Conservation (phyloP, 1,140 invertebrate genomes). For the Augochlora pura region DNA sequence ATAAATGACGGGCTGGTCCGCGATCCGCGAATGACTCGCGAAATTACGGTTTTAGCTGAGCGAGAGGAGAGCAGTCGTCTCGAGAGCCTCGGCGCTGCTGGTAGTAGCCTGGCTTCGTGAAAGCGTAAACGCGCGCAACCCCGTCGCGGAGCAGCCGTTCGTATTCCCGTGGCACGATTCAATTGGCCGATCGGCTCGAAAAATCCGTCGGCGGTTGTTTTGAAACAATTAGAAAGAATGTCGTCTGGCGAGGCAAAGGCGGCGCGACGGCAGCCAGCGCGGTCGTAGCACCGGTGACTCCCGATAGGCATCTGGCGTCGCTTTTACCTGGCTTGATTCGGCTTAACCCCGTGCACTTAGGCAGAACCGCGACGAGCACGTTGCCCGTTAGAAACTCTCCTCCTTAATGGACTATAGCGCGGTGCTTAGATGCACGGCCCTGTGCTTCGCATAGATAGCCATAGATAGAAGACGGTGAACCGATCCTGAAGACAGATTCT, state of each 20-base stretch:
- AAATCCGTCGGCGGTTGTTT: slow-evolving; percentile 38
- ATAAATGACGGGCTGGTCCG: slow-evolving; percentile 28
- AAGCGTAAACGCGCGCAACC: slow-evolving; percentile 25
- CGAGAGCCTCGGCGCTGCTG: background rate
- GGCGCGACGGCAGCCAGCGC: background rate
- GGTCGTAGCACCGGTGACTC: background rate
- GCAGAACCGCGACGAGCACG: background rate
- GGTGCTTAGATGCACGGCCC: slow-evolving; percentile 1
- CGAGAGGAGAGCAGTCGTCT: slow-evolving; percentile 8
- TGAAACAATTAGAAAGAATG: slow-evolving; percentile 60
- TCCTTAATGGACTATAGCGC: background rate
- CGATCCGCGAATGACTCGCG: background rate
- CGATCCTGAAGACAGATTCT: slow-evolving; percentile 22
- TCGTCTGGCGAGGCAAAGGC: slow-evolving; percentile 13
- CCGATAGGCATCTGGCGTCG: slow-evolving; percentile 47
- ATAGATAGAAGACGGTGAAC: background rate
- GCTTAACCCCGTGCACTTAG: slow-evolving; percentile 1
- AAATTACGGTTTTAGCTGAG: slow-evolving; percentile 34
- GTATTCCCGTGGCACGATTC: slow-evolving; percentile 34
- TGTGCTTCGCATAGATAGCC: slow-evolving; percentile 18
- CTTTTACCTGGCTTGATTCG: slow-evolving; percentile 15
- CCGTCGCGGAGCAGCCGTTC: background rate
- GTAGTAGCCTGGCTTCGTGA: slow-evolving; percentile 2
- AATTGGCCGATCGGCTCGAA: slow-evolving; percentile 43
- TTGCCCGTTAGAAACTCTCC: slow-evolving; percentile 9